phyloP scores from a whole-genome alignment of 2,888 invertebrate species.

The Thecocarcelia acutangulata region DNA sequence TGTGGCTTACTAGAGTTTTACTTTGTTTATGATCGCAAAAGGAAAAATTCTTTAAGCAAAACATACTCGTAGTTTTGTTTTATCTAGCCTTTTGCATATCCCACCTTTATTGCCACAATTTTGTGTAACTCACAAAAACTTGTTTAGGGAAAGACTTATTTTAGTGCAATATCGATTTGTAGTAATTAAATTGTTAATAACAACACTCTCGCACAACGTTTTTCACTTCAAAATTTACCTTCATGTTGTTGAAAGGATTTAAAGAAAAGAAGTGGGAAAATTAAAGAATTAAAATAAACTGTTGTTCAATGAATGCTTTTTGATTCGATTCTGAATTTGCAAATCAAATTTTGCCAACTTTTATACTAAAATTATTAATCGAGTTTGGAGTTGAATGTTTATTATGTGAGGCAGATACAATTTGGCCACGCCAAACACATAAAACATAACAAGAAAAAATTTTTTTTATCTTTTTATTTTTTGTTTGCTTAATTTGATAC shows the following conservation, averaged over 20 bases:
- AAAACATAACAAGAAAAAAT: slow-evolving; percentile 41
- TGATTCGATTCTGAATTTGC: slow-evolving; percentile 80
- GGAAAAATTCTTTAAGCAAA: too few species aligned
- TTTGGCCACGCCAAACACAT: slow-evolving; percentile 60
- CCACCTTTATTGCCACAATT: too few species aligned
- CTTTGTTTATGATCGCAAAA: too few species aligned
- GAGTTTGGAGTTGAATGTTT: slow-evolving; percentile 35
- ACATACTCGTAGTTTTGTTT: too few species aligned
- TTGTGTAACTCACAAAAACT: too few species aligned
- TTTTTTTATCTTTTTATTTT: neutral
- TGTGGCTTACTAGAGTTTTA: too few species aligned
- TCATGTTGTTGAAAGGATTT: slow-evolving; percentile 77
- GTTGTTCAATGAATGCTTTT: slow-evolving; percentile 78
- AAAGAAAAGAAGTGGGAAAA: slow-evolving; percentile 57
- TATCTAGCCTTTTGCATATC: too few species aligned
- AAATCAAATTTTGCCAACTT: slow-evolving; percentile 78
- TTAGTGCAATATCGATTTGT: too few species aligned
- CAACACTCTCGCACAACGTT: neutral
- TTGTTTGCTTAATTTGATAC: slow-evolving; percentile 19
- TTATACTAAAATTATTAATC: slow-evolving; percentile 76
- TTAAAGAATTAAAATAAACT: slow-evolving; percentile 51
- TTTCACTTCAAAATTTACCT: slow-evolving; percentile 74
- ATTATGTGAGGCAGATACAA: slow-evolving; percentile 40
- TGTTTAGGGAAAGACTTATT: too few species aligned
- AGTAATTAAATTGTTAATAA: neutral